A percentile compares a stretch with the other conserved stretches of the same genome.
These are phyloP conservation scores for Vesta saturnalis DNA, from an alignment of 2,888 invertebrate genomes.

Conservation along the genomic window DNA sequence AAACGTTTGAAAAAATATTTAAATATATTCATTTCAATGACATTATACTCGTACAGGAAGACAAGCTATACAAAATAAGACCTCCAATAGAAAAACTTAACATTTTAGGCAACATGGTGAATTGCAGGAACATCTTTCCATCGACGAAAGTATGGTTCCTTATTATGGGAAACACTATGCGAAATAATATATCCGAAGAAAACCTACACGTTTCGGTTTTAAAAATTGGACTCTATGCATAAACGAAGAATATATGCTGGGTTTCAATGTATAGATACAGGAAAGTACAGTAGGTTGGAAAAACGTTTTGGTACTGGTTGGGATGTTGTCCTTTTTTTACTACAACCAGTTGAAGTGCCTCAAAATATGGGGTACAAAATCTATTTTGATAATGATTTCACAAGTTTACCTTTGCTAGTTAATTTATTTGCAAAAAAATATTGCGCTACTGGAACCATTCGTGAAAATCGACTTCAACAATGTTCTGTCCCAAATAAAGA, in stretches of 20 bases:
- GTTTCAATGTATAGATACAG: constrained; percentile 44
- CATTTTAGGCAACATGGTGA: neutral
- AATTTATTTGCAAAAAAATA: constrained; percentile 1
- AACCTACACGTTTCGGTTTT: constrained; percentile 46
- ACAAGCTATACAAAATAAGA: neutral
- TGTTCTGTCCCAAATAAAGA: too few relatives aligned
- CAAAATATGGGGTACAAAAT: constrained; percentile 28
- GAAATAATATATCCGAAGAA: constrained; percentile 41
- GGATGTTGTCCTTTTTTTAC: constrained; percentile 36
- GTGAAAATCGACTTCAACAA: too few relatives aligned
- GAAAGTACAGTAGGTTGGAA: constrained; percentile 30
- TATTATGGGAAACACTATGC: constrained; percentile 24
- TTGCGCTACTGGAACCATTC: too few relatives aligned
- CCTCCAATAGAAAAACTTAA: neutral
- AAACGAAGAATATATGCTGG: constrained; percentile 13
- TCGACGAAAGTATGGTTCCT: constrained; percentile 27
- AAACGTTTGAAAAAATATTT: neutral
- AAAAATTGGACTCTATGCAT: constrained; percentile 45
- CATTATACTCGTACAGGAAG: neutral
- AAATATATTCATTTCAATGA: neutral
- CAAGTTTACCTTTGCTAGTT: neutral
- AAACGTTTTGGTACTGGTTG: constrained; percentile 41
- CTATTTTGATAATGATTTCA: constrained; percentile 34
- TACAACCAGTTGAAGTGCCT: constrained; percentile 26
- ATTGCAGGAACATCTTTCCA: neutral